Conservation (phyloP, 2,888 invertebrate species). For the Lapara coniferarum region DNA sequence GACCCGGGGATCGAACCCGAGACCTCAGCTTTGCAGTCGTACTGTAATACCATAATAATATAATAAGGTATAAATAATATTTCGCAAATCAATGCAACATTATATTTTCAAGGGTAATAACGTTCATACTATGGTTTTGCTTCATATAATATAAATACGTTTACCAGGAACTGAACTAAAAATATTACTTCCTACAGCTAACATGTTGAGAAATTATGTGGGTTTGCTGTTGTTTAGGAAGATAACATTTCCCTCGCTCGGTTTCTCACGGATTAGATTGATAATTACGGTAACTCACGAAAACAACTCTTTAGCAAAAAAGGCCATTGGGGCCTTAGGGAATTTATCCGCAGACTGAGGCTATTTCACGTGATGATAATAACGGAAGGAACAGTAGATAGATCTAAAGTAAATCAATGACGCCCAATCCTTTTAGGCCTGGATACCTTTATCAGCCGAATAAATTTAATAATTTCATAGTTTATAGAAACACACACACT, state of each 20-base stretch:
- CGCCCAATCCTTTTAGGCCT: too few relatives aligned
- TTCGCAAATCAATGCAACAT: neutral
- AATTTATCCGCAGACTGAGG: neutral
- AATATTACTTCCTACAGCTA: neutral
- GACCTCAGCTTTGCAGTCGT: too few relatives aligned
- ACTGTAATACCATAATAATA: too few relatives aligned
- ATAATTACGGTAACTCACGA: constrained; percentile 13
- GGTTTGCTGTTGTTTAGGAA: constrained; percentile 11
- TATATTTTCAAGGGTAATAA: neutral
- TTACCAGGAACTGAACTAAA: neutral
- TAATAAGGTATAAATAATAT: too few relatives aligned
- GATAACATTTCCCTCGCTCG: constrained; percentile 3
- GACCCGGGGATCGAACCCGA: too few relatives aligned
- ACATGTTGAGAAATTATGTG: neutral
- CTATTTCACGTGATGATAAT: neutral
- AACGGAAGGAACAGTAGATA: neutral
- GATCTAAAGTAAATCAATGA: too few relatives aligned
- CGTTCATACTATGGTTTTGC: neutral
- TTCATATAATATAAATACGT: neutral
- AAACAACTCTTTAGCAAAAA: neutral
- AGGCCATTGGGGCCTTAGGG: too few relatives aligned
- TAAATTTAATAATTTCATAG: too few relatives aligned
- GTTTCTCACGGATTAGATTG: constrained; percentile 3
- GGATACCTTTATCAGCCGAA: too few relatives aligned
- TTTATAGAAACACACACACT: too few relatives aligned